These are phyloP conservation scores for Brachionus paranguensis DNA, from an alignment of 1,140 invertebrate species.

Conservation along the genomic window DNA sequence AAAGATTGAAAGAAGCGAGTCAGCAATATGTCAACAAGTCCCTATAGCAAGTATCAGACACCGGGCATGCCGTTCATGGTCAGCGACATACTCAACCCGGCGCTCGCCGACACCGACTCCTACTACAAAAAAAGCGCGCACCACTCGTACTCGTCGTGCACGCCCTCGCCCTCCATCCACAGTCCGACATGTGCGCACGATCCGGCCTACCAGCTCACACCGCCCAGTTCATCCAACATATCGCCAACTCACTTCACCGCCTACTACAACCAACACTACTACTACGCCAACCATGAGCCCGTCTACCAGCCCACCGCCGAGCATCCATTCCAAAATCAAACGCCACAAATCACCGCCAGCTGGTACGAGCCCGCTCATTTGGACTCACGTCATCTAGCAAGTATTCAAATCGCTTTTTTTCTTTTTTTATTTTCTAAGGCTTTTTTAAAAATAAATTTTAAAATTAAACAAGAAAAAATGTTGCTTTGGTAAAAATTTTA, in stretches of 20 bases:
- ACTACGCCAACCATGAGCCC: slow-evolving; percentile 50
- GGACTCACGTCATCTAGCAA: background rate
- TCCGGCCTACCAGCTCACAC: background rate
- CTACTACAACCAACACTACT: slow-evolving; percentile 28
- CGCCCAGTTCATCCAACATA: background rate
- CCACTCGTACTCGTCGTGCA: background rate
- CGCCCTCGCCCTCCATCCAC: background rate
- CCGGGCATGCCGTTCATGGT: slow-evolving; percentile 6
- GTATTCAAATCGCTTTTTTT: background rate
- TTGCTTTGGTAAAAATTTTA: too few relatives aligned
- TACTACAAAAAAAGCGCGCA: background rate
- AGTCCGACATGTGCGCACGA: background rate
- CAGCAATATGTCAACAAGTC: slow-evolving; percentile 5
- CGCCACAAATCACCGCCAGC: background rate
- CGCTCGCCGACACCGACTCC: background rate
- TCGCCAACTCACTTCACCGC: background rate
- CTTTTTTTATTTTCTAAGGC: background rate
- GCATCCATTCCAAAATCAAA: background rate
- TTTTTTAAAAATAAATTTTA: background rate
- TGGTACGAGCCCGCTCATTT: slow-evolving; percentile 6
- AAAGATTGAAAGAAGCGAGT: background rate
- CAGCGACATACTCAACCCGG: slow-evolving; percentile 4
- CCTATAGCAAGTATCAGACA: background rate
- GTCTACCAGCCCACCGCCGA: background rate
- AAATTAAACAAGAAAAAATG: too few relatives aligned